Base-by-base conservation (phyloP, 1,140 invertebrate genomes). In the Drosophila tani region DNA sequence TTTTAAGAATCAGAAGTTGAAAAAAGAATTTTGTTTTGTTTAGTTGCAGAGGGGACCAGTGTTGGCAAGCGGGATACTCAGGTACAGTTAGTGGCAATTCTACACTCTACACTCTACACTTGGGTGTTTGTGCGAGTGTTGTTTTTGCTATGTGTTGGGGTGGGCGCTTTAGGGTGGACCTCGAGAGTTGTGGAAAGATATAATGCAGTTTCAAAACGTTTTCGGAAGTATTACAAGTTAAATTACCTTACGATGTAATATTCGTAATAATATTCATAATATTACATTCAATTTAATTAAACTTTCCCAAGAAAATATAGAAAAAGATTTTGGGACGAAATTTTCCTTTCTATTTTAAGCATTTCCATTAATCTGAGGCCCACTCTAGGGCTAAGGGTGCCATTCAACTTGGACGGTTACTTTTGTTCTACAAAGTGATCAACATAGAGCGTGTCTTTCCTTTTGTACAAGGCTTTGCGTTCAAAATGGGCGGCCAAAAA, bases 401-500 rank as follows among this genome's bases (percentile, higher is more conserved):
- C 12, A 63, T 24, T 29, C 1, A 41, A 51, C 35, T 17, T 27
- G 3, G 15, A 46, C 29, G 17, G 29, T 29, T 50, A 50, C 19
- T 57, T 24, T 40, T 29, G 12, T 55, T 74, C 35, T 74, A 62
- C 49, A 24, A 53, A 55, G 40, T 60, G 50, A 55, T 74, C 66
- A 70, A 71, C 43, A 43, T 19, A 58, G 35, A 50, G 45, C 35
- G 35, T 38, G 35, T 55, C 19, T 35, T 32, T 74, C 70, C 71
- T 75, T 64, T 75, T 75, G 21, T 56, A 41, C 38, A 75, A 75
- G 71, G 71, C 11, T 43, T 75, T 75, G 49, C 27, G 27, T 45
- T 70, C 7, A 9, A 27, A 21, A 41, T 11, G 17, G 45, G 1
- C 17, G 29, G 4, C 32, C 11, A 32, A 27, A 40, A 17, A 35